Evolutionary conservation across 2,113 vertebrate species (phyloP), one percentile per base, ranked within the genome.

Genomic region (Trinectes maculatus): DNA sequence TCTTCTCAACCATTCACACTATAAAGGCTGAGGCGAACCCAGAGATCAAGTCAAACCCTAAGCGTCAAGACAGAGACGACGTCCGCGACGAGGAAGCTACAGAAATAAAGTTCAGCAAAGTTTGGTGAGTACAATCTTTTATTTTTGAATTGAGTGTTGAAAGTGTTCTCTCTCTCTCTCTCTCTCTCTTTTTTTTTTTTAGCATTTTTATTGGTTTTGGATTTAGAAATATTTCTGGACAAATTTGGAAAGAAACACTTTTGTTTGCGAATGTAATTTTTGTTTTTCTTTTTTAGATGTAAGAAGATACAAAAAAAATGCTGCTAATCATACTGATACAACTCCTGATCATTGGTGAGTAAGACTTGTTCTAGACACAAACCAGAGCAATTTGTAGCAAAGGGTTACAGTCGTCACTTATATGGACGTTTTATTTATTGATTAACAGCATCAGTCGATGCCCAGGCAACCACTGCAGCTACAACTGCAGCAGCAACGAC

Each of bases 261-360:
- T 11, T 18, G 18, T 19, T 42, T 1, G 36, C 2, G 16, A 24
- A 48, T 5, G 33, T 13, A 42, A 28, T 2, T 26, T 33, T 42
- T 28, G 2, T 22, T 24, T 28, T 47, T 15, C 60, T 48, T 16
- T 66, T 59, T 65, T 33, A 85, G 70, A n/a, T 13, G 16, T 16
- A 3, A 61, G 6, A 55, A 62, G 16, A 26, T 64, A 31, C 8
- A 31, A 5, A 5, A 16, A 80, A 61, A 39, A 79, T 86, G 82
- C 55, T 74, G 40, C 19, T 40, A 21, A 22, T 29, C 25, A 19
- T 88, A 42, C 51, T 88, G 60, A 39, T 86, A 8, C 64, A 63
- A 1, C 55, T 85, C 25, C 64, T 88, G 54, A 25, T 79, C 28
- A 21, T 81, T 0, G 74, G 82, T 72, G 26, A 86, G 82, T 63